Evolutionary conservation across 2,888 invertebrate species (phyloP), one percentile per base, ranked within the genome.

Genomic region (Agrotis exclamationis): DNA sequence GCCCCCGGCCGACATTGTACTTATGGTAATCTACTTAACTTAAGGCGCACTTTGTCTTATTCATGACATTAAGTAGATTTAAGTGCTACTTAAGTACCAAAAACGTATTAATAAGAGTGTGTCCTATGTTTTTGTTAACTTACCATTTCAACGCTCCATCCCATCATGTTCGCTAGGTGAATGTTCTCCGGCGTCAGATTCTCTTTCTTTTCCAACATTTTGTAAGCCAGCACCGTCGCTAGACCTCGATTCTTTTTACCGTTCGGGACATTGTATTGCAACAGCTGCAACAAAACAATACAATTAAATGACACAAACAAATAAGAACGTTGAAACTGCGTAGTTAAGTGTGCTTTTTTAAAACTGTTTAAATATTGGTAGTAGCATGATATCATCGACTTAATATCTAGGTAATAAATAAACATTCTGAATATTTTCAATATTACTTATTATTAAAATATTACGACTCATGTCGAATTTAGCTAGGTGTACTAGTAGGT

Each of bases 141-240:
- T 93, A 99, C 99, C 98, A 99, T 97, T 97, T 99, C 99, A 6
- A 98, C 97, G 91, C 99, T 99, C 99, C 99, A 99, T 77, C 99
- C 99, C 92, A 99, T 96, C 85, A 99, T 97, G 83, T 98, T 97
- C 0, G 98, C 98, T 74, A 97, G 92, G 84, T 97, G 97, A 51
- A 99, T 93, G 86, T 98, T 98, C 82, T 98, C 98, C 0, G 98
- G 97, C 0, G 98, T 98, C 5, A 98, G 93, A 72, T 97, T 96
- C n/a, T 97, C 96, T 1, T 96, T 96, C 69, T 97, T 95, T 84
- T 97, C 97, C 75, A 98, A 90, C 93, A 97, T 97, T 89, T 97
- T 98, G 91, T 98, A 98, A 0, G 98, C 97, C 50, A 97, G 95
- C 0, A 98, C 97, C 0, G 98, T 97, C 0, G 98, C 96, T 48